Conservation (phyloP, 2,888 invertebrate genomes). For the Iphiclides podalirius region DNA sequence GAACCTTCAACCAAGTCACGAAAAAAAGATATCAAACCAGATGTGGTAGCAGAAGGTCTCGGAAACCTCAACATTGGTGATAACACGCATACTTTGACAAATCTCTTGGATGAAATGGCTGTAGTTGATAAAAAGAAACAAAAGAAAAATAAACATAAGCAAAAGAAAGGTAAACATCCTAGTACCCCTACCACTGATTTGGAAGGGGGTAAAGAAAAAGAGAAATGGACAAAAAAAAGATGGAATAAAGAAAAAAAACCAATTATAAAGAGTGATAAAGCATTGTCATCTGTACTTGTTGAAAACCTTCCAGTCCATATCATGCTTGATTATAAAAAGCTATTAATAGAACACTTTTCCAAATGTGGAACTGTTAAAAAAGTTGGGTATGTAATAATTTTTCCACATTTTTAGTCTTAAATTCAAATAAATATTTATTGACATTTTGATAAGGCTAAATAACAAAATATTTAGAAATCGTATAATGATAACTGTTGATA, state of each 20-base stretch:
- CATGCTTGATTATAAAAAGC: conserved; percentile 51
- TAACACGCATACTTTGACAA: conserved; percentile 58
- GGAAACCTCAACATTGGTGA: conserved; percentile 64
- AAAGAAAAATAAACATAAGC: conserved; percentile 45
- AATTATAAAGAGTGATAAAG: conserved; percentile 33
- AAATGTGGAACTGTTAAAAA: conserved; percentile 54
- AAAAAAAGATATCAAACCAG: conserved; percentile 47
- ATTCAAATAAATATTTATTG: too few relatives aligned
- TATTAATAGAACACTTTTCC: conserved; percentile 54
- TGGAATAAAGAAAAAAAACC: conserved; percentile 65
- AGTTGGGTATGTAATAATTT: conserved; percentile 52
- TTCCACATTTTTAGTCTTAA: not conserved
- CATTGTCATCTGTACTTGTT: conserved; percentile 46
- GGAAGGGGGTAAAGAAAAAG: conserved; percentile 48
- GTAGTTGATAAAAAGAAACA: conserved; percentile 59
- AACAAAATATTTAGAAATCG: too few relatives aligned
- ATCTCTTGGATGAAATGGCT: conserved; percentile 62
- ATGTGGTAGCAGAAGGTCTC: conserved; percentile 51
- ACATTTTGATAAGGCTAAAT: too few relatives aligned
- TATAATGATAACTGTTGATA: too few relatives aligned
- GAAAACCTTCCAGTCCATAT: conserved; percentile 59
- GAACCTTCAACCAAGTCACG: conserved; percentile 46
- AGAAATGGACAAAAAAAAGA: conserved; percentile 61
- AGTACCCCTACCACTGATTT: conserved; percentile 24
- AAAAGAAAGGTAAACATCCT: conserved; percentile 40